Evolutionary conservation across 2,797 vertebrate species (phyloP).

Genomic region (Tarsius wallacei): DNA sequence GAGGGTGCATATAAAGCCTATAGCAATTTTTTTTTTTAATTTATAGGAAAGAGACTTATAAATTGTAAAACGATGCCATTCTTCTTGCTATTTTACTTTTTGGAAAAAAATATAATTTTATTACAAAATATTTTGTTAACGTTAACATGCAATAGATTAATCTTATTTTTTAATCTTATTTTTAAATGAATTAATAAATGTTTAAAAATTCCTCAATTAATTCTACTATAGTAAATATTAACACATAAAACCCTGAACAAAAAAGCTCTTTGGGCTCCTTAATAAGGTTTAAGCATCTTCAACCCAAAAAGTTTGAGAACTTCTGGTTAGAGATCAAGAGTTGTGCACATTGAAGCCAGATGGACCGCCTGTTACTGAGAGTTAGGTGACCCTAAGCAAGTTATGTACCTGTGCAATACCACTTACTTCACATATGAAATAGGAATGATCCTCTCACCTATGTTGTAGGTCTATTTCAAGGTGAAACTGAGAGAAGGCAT

Average conservation of each 20-base stretch:
- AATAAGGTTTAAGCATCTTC: background rate
- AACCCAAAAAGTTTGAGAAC: background rate
- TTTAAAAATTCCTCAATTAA: background rate
- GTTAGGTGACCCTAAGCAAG: background rate
- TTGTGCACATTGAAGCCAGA: background rate
- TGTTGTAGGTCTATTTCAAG: background rate
- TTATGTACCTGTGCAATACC: no score
- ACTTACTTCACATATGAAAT: background rate
- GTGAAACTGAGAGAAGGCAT: background rate
- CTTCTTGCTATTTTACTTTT: conserved; percentile 39
- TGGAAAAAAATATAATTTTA: background rate
- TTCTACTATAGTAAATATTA: background rate
- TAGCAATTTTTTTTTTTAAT: no score
- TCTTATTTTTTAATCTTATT: background rate
- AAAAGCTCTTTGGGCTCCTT: background rate
- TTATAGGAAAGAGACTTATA: background rate
- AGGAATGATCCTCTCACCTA: background rate
- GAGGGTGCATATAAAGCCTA: no score
- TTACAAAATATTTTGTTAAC: conserved; percentile 15
- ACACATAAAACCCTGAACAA: background rate
- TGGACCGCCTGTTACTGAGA: background rate
- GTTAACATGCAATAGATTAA: background rate
- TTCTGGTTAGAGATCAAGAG: background rate
- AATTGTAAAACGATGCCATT: background rate
- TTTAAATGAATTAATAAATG: no score